phyloP scores from a whole-genome alignment of 2,113 vertebrate species.

The Xenopus tropicalis region UCB_Xtro_10.0 CM004444.2:170289001-170289500 shows the following conservation, averaged over 20 bases:
- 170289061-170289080: too few species aligned
- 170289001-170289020: too few species aligned
- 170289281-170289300: conserved; percentile 1
- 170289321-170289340: background rate
- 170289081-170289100: too few species aligned
- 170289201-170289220: background rate
- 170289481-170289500: background rate
- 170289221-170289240: background rate
- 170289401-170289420: background rate
- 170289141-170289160: too few species aligned
- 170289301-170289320: background rate
- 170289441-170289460: background rate
- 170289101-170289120: too few species aligned
- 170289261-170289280: background rate
- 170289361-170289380: background rate
- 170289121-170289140: too few species aligned
- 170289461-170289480: background rate
- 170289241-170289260: background rate
- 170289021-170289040: too few species aligned
- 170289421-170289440: background rate
- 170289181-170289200: too few species aligned
- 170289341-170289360: background rate
- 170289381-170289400: background rate
- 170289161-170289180: too few species aligned
- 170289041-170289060: too few species aligned